Base-by-base conservation (phyloP, 1,140 invertebrate species). In the Drosophila malerkotliana region DNA sequence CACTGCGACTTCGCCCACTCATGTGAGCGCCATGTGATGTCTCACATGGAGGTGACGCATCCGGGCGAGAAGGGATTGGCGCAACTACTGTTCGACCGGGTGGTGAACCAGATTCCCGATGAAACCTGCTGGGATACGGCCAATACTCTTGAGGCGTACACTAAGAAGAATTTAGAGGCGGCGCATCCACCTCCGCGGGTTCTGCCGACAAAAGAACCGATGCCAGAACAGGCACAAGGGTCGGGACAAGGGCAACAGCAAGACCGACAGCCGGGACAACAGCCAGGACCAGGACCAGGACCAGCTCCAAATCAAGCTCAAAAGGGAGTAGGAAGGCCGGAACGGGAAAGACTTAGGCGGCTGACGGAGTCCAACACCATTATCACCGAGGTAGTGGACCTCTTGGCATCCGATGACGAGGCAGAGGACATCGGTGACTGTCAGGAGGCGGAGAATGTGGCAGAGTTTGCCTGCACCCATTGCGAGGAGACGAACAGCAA, bases 391-490 rank as follows among this genome's bases (percentile, higher is more conserved):
- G 69, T 85, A 32, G 82, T 81, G 24, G 47, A 85, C 9, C 26
- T 75, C n/a, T 56, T 79, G 1, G 63, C 53, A n/a, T 79, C 77
- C 3, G 77, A 79, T 14, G 72, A 85, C 4, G 80, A 82, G n/a
- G 14, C 49, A 39, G 34, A 47, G 0, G 72, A 67, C 21, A 1
- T 18, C 7, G 9, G 9, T 1, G 14, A 64, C 2, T 10, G 8
- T n/a, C 28, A 12, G n/a, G 64, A 58, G 18, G 63, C 39, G 32
- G 6, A 18, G 44, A 7, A 2, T 24, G 3, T 21, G 15, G 3
- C 9, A 6, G 62, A 87, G 8, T 88, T 79, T 24, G 56, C 75
- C 0, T 87, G 82, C 47, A 59, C 56, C 0, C 59, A 82, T 12
- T 87, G 82, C 60, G 44, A 34, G 0, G 56, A 44, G 24, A 82